Conservation (phyloP, 30 jellyfish, hydroid and myxozoan species). For the Catostylus mosaicus region DNA sequence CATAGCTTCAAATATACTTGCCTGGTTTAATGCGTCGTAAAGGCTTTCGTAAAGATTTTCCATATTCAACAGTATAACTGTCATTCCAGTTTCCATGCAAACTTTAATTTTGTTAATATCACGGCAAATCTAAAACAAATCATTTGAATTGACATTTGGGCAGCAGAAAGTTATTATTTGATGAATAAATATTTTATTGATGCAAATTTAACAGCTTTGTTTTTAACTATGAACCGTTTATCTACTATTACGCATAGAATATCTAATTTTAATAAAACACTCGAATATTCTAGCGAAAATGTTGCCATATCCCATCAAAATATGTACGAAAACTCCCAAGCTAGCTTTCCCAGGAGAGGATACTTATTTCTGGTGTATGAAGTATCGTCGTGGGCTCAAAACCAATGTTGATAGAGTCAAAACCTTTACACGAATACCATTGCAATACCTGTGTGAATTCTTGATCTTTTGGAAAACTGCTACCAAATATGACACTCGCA, state of each 20-base stretch:
- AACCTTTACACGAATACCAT: not conserved
- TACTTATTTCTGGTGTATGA: no score
- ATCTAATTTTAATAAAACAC: no score
- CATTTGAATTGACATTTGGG: no score
- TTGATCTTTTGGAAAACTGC: constrained; percentile 86
- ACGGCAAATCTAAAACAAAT: constrained; percentile 84
- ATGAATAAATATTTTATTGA: no score
- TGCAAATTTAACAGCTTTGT: no score
- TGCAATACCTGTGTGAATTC: constrained; percentile 74
- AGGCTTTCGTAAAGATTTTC: constrained; percentile 79
- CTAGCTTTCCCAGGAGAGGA: no score
- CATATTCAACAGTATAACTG: constrained; percentile 84
- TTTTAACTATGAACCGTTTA: no score
- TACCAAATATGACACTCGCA: constrained; percentile 74
- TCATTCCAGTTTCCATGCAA: constrained; percentile 88
- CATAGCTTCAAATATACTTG: constrained; percentile 11
- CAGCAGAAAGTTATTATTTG: no score
- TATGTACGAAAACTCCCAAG: no score
- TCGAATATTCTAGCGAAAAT: no score
- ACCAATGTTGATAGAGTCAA: not conserved
- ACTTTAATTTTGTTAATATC: constrained; percentile 78
- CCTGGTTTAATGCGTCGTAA: constrained; percentile 88
- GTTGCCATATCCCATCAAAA: no score
- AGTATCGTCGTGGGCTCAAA: not conserved
- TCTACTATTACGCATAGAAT: no score